Conservation (phyloP, 2,888 invertebrate genomes). For the Xestia rhomboidea region DNA sequence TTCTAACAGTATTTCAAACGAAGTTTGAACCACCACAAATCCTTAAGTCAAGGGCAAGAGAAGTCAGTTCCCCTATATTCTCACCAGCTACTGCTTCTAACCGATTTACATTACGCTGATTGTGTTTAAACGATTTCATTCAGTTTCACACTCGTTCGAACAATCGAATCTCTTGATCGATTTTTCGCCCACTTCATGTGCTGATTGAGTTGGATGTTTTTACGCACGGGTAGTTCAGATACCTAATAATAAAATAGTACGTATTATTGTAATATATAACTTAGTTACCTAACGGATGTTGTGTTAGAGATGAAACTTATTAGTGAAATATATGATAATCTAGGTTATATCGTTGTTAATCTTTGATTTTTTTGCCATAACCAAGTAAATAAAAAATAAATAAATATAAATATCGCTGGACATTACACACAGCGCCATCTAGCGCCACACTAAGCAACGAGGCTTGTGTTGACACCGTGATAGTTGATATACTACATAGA, state of each 20-base stretch:
- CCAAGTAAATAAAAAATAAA: too few species aligned
- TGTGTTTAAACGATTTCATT: slow-evolving; percentile 22
- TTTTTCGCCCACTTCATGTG: background rate
- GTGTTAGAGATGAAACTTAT: background rate
- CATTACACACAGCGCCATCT: too few species aligned
- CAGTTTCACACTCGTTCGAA: slow-evolving; percentile 4
- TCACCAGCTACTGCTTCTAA: background rate
- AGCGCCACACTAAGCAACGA: too few species aligned
- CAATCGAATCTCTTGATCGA: background rate
- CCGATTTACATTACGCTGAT: slow-evolving; percentile 19
- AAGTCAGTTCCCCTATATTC: background rate
- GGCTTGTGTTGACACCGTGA: too few species aligned
- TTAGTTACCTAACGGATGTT: background rate
- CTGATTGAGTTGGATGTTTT: background rate
- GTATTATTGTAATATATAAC: background rate
- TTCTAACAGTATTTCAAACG: too few species aligned
- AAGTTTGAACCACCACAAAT: too few species aligned
- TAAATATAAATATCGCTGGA: too few species aligned
- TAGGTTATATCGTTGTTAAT: background rate
- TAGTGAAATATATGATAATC: background rate
- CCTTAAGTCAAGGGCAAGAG: too few species aligned
- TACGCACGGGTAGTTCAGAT: background rate
- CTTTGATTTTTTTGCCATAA: background rate
- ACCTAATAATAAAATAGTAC: background rate
- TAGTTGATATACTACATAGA: too few species aligned